Base-by-base conservation (phyloP, 2,797 vertebrate genomes). In the Danio choprae region DNA sequence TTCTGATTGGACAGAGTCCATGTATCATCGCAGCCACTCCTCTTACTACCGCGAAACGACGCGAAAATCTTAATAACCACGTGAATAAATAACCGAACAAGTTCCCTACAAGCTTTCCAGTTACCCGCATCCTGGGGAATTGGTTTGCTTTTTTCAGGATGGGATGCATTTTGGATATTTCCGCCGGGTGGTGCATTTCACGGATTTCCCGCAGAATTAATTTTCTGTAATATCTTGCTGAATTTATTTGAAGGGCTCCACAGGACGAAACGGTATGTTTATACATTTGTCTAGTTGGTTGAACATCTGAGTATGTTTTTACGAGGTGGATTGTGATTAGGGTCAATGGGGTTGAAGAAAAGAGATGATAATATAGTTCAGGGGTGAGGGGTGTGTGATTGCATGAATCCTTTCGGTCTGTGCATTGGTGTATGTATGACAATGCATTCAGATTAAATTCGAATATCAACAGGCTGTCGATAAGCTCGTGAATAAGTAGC, bases 151-250 rank as follows among this genome's bases (percentile, higher is more conserved):
- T 58, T 41, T 50, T 71, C 7, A 65, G 20, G 38, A 38, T 13
- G 48, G 10, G 40, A 63, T 76, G 73, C 65, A 53, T 5, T 60
- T 68, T 16, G 40, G 81, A 13, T 63, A 53, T 81, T 69, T 81
- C 50, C 67, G 44, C 73, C 53, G 91, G 92, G 91, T 89, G 93
- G 91, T 93, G 92, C 91, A 90, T 89, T 91, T 91, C 91, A 89
- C 88, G 90, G 92, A 91, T 91, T 93, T 62, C 43, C 72, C 90
- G 91, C 91, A 91, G 92, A 90, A 93, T 94, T 95, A 96, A 96
- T 97, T 97, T 97, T 96, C 95, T 92, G 92, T 95, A 94, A 96
- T 96, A 97, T 97, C 96, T 97, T 96, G 95, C 91, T 95, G 96
- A 98, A 97, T 97, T 98, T 98, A 96, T 96, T 98, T 91, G 93